Percentiles rank a stretch among this genome's conserved stretches.
These are phyloP conservation scores for Steinernema feltiae DNA, from an alignment of 1,140 invertebrate species.

Conservation along the genomic window DNA sequence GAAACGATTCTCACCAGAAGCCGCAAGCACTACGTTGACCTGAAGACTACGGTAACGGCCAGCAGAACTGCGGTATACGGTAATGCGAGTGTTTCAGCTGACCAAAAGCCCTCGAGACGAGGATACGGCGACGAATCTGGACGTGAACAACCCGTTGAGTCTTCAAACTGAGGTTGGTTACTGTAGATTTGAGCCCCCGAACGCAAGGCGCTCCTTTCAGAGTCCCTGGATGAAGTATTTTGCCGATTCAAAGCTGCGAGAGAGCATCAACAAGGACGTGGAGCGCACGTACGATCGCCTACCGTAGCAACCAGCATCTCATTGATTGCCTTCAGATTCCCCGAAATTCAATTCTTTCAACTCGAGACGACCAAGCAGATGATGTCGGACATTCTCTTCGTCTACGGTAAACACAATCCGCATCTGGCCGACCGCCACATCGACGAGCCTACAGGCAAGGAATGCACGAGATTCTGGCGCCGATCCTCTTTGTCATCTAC, in stretches of 20 bases:
- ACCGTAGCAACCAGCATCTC: neutral
- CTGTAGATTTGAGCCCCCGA: neutral
- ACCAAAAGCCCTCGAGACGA: neutral
- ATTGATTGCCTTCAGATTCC: conserved; percentile 63
- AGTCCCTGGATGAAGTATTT: conserved; percentile 11
- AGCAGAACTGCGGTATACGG: neutral
- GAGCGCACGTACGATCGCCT: neutral
- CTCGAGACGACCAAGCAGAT: conserved; percentile 66
- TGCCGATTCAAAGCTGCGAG: conserved; percentile 1
- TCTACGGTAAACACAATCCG: conserved; percentile 70
- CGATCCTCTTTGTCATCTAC: conserved; percentile 70
- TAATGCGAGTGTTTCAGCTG: neutral
- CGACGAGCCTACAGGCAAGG: conserved; percentile 61
- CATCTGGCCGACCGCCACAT: conserved; percentile 71
- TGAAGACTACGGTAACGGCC: neutral
- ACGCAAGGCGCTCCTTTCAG: neutral
- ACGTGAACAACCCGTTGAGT: neutral
- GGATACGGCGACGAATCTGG: neutral
- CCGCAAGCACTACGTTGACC: neutral
- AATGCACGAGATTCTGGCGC: conserved; percentile 77
- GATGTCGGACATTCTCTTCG: conserved; percentile 70
- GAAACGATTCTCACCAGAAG: neutral
- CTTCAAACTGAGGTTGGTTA: neutral
- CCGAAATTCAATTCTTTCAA: conserved; percentile 72
- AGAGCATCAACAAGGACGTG: conserved; percentile 4